A percentile compares a stretch with the other conserved stretches of the same genome.
These are phyloP conservation scores for Jaculus jaculus DNA, from an alignment of 2,113 vertebrate species.

Conservation along the genomic window DNA sequence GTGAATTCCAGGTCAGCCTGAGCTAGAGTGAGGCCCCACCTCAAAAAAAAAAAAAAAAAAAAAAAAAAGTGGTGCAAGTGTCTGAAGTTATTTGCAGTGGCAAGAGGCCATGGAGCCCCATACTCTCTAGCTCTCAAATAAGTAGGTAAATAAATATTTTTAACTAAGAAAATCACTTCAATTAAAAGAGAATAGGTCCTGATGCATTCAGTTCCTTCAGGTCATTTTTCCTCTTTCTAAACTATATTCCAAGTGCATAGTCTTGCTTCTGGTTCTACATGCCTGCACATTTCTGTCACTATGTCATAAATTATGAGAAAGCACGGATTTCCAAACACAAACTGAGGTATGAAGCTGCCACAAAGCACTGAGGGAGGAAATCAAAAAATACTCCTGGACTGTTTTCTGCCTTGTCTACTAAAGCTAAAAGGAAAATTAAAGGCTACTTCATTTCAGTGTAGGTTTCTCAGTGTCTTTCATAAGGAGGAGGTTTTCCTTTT, in stretches of 20 bases:
- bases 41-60: too few species aligned
- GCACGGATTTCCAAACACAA: background rate
- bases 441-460: background rate
- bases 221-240: background rate
- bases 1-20: too few species aligned
- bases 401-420: background rate
- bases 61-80: too few species aligned
- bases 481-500: background rate
- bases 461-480: background rate
- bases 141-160: too few species aligned
- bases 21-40: too few species aligned
- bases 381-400: background rate
- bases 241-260: background rate
- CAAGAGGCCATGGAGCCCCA: too few species aligned
- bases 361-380: background rate
- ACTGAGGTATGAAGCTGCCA: background rate
- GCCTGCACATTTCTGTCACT: background rate
- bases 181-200: background rate
- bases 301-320: background rate
- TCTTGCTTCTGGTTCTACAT: background rate
- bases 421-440: background rate
- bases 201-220: background rate
- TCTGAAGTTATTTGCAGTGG: too few species aligned
- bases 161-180: background rate
- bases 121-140: too few species aligned